These are phyloP conservation scores for Porites rus DNA, from an alignment of 92 coral and sea anemone species.

Conservation along the genomic window DNA sequence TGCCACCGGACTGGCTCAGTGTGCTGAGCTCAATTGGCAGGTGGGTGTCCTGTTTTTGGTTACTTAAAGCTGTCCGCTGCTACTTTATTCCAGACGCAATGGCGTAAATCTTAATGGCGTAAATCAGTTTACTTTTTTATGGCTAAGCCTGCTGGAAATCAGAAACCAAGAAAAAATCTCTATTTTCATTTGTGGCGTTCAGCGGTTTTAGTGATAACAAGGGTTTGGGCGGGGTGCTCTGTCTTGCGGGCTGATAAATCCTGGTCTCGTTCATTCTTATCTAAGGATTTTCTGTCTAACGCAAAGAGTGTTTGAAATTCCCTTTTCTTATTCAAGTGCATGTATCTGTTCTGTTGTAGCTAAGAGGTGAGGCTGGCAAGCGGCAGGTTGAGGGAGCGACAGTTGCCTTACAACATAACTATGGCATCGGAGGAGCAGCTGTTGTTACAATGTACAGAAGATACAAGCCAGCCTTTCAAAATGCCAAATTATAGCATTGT, in stretches of 20 bases:
- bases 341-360: conserved; percentile 44
- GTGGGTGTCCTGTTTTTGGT: conserved; percentile 1
- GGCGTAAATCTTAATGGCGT: too few species aligned
- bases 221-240: too few species aligned
- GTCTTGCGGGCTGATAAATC: too few species aligned
- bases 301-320: too few species aligned
- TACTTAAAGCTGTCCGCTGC: background rate
- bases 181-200: too few species aligned
- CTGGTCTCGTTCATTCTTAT: too few species aligned
- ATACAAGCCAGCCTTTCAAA: conserved; percentile 44
- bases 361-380: conserved; percentile 83
- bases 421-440: conserved; percentile 89
- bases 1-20: conserved; percentile 81
- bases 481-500: conserved; percentile 43
- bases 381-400: conserved; percentile 84
- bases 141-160: too few species aligned
- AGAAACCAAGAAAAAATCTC: too few species aligned
- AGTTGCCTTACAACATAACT: conserved; percentile 80
- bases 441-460: conserved; percentile 82
- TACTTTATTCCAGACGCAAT: too few species aligned
- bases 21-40: conserved; percentile 85
- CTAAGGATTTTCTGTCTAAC: too few species aligned
- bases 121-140: too few species aligned
- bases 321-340: background rate
- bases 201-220: too few species aligned